Evolutionary conservation across 30 jellyfish, hydroid and myxozoan species (phyloP).

Genomic region (Clytia hemisphaerica): DNA sequence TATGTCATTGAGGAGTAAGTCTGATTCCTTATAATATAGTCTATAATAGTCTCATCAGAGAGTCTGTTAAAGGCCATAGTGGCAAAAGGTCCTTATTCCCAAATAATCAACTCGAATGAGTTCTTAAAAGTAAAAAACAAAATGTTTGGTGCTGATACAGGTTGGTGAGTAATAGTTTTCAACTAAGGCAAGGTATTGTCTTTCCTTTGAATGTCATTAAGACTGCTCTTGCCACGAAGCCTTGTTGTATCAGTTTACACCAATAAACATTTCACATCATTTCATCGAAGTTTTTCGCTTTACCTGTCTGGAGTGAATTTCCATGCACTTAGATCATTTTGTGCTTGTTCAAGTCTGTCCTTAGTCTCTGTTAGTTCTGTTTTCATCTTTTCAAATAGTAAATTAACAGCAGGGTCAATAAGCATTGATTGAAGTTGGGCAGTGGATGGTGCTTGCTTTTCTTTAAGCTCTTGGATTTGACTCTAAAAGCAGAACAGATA

Average conservation of each 20-base stretch:
- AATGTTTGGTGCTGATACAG: no score
- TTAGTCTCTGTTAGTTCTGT: slow-evolving; percentile 90
- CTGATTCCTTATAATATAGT: no score
- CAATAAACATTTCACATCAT: background rate
- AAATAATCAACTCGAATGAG: no score
- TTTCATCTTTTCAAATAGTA: slow-evolving; percentile 94
- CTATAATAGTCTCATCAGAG: no score
- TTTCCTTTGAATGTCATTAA: no score
- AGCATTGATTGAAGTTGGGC: slow-evolving; percentile 75
- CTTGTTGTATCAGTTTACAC: background rate
- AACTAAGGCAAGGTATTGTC: no score
- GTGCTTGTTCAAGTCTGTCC: slow-evolving; percentile 98
- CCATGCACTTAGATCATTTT: slow-evolving; percentile 98
- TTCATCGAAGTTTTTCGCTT: background rate
- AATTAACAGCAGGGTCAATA: slow-evolving; percentile 95
- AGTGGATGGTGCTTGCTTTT: slow-evolving; percentile 92
- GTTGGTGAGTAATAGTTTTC: no score
- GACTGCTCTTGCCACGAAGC: slow-evolving; percentile 26
- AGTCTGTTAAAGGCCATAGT: no score
- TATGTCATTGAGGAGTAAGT: no score
- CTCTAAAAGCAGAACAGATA: slow-evolving; percentile 34
- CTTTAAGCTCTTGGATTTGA: slow-evolving; percentile 85
- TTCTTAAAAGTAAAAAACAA: no score
- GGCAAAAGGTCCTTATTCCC: no score
- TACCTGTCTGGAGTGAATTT: slow-evolving; percentile 99